These are phyloP conservation scores for Camponotus pennsylvanicus DNA, from an alignment of 1,140 invertebrate species.

Conservation along the genomic window DNA sequence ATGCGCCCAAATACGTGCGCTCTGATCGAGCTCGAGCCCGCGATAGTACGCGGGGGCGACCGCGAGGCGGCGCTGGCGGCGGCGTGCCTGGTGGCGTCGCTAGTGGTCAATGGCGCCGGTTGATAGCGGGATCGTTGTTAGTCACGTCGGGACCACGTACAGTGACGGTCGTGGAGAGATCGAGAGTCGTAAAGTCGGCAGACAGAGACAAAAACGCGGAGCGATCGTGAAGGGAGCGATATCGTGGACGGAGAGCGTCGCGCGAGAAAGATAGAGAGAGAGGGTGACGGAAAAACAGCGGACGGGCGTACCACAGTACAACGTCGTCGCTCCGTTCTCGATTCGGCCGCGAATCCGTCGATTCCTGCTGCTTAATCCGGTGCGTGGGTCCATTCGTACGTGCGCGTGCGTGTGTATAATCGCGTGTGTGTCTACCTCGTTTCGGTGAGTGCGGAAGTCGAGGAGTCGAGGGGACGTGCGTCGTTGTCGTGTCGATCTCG, in stretches of 20 bases:
- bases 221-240: slow-evolving; percentile 20
- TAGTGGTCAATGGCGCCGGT: slow-evolving; percentile 74
- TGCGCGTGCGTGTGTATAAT: slow-evolving; percentile 42
- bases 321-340: slow-evolving; percentile 50
- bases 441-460: slow-evolving; percentile 33
- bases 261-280: neutral
- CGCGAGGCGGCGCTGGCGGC: slow-evolving; percentile 46
- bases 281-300: slow-evolving; percentile 9
- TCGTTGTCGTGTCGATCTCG: slow-evolving; percentile 16
- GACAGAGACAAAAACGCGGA: slow-evolving; percentile 37
- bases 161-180: slow-evolving; percentile 72
- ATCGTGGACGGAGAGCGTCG: slow-evolving; percentile 7
- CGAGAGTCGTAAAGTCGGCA: slow-evolving; percentile 17
- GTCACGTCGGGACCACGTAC: slow-evolving; percentile 81
- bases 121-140: slow-evolving; percentile 76
- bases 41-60: neutral
- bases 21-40: slow-evolving; percentile 35
- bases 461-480: slow-evolving; percentile 4
- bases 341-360: neutral
- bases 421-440: slow-evolving; percentile 37
- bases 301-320: slow-evolving; percentile 34
- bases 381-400: slow-evolving; percentile 60
- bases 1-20: neutral
- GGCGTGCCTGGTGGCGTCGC: slow-evolving; percentile 69
- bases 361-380: slow-evolving; percentile 4